A percentile compares a stretch with the other conserved stretches of the same genome.
These are phyloP conservation scores for Ceyx cyanopectus DNA, from an alignment of 2,113 vertebrate species.

Conservation along the genomic window DNA sequence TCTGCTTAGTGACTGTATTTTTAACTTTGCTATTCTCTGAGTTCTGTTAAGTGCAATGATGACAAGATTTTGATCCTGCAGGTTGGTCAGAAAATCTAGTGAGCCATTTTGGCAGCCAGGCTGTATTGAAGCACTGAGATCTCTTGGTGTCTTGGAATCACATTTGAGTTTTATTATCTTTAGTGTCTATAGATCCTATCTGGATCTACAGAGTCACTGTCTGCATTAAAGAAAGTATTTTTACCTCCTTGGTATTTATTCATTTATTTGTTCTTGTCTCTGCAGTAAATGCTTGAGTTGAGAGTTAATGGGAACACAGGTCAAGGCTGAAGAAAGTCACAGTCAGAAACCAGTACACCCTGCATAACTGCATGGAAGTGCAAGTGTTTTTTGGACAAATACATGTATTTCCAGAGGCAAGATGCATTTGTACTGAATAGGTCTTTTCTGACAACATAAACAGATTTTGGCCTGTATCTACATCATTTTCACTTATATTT, in stretches of 20 bases:
- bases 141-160: neutral
- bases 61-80: neutral
- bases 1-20: neutral
- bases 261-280: neutral
- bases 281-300: neutral
- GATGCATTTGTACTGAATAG: neutral
- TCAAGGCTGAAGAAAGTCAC: neutral
- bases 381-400: neutral
- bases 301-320: neutral
- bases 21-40: neutral
- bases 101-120: neutral
- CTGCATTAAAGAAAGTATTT: neutral
- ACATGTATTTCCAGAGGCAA: neutral
- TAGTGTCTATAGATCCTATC: neutral
- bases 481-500: neutral
- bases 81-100: slow-evolving; percentile 31
- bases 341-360: neutral
- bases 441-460: neutral
- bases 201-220: neutral
- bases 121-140: neutral
- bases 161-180: neutral
- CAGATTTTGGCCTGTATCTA: neutral
- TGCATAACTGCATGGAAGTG: fast-evolving
- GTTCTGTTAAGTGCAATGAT: neutral
- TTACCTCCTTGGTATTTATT: neutral